Base-by-base conservation (phyloP, 2,797 vertebrate species). In the Pogonophryne albipinna region DNA sequence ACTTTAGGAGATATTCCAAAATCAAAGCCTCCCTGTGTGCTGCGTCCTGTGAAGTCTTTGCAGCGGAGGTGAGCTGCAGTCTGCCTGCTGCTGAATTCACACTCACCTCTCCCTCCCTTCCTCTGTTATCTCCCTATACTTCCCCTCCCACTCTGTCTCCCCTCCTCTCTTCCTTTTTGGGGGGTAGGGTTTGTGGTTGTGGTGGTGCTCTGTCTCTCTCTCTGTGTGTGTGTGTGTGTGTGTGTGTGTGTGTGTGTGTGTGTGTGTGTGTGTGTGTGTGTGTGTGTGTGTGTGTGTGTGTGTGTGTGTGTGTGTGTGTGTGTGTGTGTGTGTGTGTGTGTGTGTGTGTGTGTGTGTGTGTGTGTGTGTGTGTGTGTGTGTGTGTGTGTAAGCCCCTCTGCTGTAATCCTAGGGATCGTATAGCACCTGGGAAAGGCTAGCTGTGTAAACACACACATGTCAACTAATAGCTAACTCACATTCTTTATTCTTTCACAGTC, bases 361-460 rank as follows among this genome's bases (percentile, higher is more conserved):
- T 38, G 34, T 9, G 34, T 38, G n/a, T 51, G 49, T 75, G 76
- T 83, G 62, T 68, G 53, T 74, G 74, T 82, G 83, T 87, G 79
- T 80, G 65, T 82, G 85, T 74, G 72, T 83, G 64, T 80, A 52
- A 55, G 55, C 42, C 47, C 70, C 61, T 19, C 70, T 19, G 78
- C 87, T 91, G 85, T 90, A 94, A 93, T 94, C 91, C 85, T 19
- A 74, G 83, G 89, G 92, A 92, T 92, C 77, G 73, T 89, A 86
- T 83, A 68, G 88, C 92, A 94, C 94, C 93, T 93, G 89, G 91
- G 91, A 91, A 89, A 91, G 79, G 73, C 91, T 86, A 76, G 84
- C 89, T 93, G 89, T 92, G 92, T 93, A 95, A 92, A 94, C 83
- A 90, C 89, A 83, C 82, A 82, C 84, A 88, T n/a, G 71, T 67